Percentiles rank a stretch among this genome's conserved stretches.
phyloP scores from a whole-genome alignment of 2,113 vertebrate genomes.

The Epinephelus moara region DNA sequence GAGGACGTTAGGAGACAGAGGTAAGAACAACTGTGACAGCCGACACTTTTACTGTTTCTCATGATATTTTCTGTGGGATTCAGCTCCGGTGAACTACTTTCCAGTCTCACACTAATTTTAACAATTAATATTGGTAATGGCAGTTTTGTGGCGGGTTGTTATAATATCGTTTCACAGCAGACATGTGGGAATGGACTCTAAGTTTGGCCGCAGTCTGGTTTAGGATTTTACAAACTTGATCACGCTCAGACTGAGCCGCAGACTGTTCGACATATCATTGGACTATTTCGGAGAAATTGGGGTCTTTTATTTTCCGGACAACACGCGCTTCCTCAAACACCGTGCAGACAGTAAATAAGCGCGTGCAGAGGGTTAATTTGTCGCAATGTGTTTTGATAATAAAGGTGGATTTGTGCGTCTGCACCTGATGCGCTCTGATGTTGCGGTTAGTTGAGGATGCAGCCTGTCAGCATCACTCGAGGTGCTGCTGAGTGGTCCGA shows the following conservation, averaged over 20 bases:
- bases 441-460: constrained; percentile 68
- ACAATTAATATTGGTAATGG: neutral
- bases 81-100: constrained; percentile 59
- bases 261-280: neutral
- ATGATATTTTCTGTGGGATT: neutral
- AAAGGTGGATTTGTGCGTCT: constrained; percentile 50
- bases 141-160: constrained; percentile 1
- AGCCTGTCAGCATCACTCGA: constrained; percentile 64
- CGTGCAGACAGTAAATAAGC: constrained; percentile 25
- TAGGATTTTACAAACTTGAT: constrained; percentile 63
- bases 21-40: constrained; percentile 68
- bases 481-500: constrained; percentile 42
- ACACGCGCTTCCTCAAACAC: constrained; percentile 10
- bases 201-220: constrained; percentile 48
- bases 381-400: constrained; percentile 49
- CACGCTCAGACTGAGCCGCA: neutral
- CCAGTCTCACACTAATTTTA: constrained; percentile 30
- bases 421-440: constrained; percentile 82
- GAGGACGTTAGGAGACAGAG: constrained; percentile 73
- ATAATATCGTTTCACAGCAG: neutral
- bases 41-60: neutral
- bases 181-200: constrained; percentile 35
- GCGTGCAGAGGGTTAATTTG: constrained; percentile 15
- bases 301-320: constrained; percentile 37
- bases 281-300: constrained; percentile 31